A percentile compares a stretch with the other conserved stretches of the same genome.
Conservation (phyloP, 2,113 vertebrate species). For the human (Homo sapiens) region DNA sequence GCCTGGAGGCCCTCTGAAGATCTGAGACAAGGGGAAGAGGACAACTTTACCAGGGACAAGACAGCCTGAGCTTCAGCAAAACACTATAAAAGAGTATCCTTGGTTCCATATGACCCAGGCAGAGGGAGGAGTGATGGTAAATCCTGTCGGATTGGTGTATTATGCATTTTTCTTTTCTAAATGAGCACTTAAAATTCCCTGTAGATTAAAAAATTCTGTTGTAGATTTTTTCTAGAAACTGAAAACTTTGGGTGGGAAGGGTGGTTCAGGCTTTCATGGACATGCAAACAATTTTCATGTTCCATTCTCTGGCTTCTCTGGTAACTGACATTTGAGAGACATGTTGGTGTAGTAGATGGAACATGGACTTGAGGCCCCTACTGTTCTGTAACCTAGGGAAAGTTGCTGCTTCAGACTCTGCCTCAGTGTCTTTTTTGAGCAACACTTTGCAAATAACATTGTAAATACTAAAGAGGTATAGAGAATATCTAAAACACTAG, state of each 20-base stretch:
- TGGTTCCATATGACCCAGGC: neutral
- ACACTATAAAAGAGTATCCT: neutral
- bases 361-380: neutral
- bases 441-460: neutral
- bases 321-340: neutral
- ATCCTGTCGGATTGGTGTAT: neutral
- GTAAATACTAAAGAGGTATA: neutral
- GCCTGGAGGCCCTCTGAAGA: neutral
- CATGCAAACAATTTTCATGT: neutral
- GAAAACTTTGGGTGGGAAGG: neutral
- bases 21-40: neutral
- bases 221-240: neutral
- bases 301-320: neutral
- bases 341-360: neutral
- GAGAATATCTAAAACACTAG: neutral
- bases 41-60: neutral
- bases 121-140: neutral
- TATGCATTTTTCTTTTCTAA: neutral
- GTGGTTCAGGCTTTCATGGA: neutral
- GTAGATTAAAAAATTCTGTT: neutral
- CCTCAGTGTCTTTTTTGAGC: neutral
- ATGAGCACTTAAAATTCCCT: neutral
- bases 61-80: neutral
- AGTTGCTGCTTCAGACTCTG: neutral
- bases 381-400: neutral